Conservation (phyloP, 2,113 vertebrate genomes). For the Podarcis muralis region DNA sequence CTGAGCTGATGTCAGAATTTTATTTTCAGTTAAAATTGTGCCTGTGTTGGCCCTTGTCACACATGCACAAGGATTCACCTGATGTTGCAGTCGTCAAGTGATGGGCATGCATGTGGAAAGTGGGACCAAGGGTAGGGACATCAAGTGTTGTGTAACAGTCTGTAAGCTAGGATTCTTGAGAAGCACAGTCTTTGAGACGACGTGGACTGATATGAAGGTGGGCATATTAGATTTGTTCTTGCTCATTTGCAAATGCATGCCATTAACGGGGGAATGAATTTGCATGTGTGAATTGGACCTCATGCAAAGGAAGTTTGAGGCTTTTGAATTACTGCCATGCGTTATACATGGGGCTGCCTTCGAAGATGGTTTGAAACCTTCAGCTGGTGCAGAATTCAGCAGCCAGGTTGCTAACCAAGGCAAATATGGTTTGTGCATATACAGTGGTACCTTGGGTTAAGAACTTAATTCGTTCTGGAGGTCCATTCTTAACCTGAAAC, state of each 20-base stretch:
- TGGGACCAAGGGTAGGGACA: background rate
- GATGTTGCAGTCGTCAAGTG: background rate
- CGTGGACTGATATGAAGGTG: background rate
- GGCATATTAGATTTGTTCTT: background rate
- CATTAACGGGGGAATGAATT: background rate
- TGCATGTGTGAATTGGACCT: background rate
- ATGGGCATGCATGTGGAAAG: background rate
- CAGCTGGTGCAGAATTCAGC: too few species aligned
- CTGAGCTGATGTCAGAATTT: background rate
- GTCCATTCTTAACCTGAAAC: too few species aligned
- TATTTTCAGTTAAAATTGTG: background rate
- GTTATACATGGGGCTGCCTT: too few species aligned
- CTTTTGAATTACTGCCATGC: too few species aligned
- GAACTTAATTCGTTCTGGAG: too few species aligned
- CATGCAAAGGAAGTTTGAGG: background rate
- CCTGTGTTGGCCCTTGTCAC: background rate
- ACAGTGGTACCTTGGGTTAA: too few species aligned
- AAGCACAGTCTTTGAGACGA: background rate
- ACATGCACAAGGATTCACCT: background rate
- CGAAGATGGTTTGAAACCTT: too few species aligned
- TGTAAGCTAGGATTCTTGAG: background rate
- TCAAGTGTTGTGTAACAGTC: background rate
- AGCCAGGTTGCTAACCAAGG: too few species aligned
- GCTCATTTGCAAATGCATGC: background rate
- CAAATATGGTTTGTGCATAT: too few species aligned